Percentiles rank a stretch among this genome's conserved stretches.
Conservation (phyloP, 2,113 vertebrate genomes). For the Neotoma lepida region DNA sequence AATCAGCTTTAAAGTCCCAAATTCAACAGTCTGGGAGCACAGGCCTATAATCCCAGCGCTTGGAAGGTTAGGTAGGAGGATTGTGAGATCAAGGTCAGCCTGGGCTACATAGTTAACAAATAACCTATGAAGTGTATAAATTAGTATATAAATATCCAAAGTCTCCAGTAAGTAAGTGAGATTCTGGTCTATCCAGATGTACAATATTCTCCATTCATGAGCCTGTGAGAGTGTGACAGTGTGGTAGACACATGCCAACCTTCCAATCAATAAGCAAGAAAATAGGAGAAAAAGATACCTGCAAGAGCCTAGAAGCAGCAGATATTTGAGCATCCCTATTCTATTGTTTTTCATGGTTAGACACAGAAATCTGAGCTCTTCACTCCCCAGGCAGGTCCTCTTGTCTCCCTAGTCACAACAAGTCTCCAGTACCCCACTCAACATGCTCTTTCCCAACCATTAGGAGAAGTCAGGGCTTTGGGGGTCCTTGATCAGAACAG, state of each 20-base stretch:
- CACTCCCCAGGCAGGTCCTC: accelerated
- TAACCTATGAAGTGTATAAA: neutral
- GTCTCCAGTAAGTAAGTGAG: neutral
- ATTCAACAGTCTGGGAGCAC: neutral
- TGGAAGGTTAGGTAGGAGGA: neutral
- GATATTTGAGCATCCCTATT: accelerated
- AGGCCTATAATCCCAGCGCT: neutral
- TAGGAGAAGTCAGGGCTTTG: neutral
- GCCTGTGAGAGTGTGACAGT: neutral
- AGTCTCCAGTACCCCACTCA: neutral
- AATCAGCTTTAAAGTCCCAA: neutral
- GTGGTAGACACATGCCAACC: neutral
- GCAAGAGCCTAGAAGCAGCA: neutral
- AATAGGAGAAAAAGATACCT: neutral
- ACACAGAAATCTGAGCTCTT: neutral
- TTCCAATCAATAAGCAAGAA: neutral
- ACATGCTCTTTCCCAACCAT: neutral
- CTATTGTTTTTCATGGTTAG: neutral
- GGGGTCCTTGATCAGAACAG: neutral
- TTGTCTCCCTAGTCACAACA: neutral
- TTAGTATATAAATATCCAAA: neutral
- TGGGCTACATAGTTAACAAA: neutral
- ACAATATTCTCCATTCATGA: neutral
- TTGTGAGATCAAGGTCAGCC: neutral
- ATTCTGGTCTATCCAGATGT: neutral